A percentile compares a stretch with the other conserved stretches of the same genome.
Evolutionary conservation across 2,888 invertebrate genomes (phyloP).

Genomic region (Chaitophorus viminalis): DNA sequence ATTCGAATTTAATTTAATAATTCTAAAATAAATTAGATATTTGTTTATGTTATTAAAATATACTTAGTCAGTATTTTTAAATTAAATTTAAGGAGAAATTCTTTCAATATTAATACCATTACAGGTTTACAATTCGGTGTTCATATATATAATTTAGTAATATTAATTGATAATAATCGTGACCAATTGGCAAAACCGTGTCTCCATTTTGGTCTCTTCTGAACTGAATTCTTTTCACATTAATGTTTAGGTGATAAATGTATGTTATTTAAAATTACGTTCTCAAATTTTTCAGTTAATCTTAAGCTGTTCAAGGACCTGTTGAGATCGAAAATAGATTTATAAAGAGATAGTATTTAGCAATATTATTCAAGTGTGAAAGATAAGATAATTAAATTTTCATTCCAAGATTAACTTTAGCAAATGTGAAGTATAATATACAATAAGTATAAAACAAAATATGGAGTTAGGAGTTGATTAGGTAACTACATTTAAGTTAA

Average conservation of each 20-base stretch:
- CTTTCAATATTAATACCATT: slow-evolving; percentile 5
- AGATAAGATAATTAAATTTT: no score
- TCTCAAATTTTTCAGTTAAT: slow-evolving; percentile 7
- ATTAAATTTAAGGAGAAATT: slow-evolving; percentile 26
- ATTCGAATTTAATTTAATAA: background rate
- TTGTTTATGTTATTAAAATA: background rate
- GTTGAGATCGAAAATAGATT: slow-evolving; percentile 27
- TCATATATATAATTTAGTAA: slow-evolving; percentile 9
- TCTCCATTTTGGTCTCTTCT: slow-evolving; percentile 36
- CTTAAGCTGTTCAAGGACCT: slow-evolving; percentile 25
- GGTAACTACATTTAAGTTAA: no score
- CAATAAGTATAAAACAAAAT: no score
- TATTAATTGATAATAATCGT: slow-evolving; percentile 55
- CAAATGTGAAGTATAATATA: no score
- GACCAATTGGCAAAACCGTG: slow-evolving; percentile 45
- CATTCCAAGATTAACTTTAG: no score
- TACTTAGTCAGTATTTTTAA: background rate
- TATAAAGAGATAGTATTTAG: background rate
- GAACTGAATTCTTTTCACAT: slow-evolving; percentile 24
- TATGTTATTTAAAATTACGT: slow-evolving; percentile 31
- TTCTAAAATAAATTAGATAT: background rate
- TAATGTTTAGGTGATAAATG: slow-evolving; percentile 28
- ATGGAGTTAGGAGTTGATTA: no score
- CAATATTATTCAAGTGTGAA: slow-evolving; percentile 2
- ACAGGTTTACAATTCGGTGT: background rate